Conservation (phyloP, 2,888 invertebrate species). For the Mythimna pallens region DNA sequence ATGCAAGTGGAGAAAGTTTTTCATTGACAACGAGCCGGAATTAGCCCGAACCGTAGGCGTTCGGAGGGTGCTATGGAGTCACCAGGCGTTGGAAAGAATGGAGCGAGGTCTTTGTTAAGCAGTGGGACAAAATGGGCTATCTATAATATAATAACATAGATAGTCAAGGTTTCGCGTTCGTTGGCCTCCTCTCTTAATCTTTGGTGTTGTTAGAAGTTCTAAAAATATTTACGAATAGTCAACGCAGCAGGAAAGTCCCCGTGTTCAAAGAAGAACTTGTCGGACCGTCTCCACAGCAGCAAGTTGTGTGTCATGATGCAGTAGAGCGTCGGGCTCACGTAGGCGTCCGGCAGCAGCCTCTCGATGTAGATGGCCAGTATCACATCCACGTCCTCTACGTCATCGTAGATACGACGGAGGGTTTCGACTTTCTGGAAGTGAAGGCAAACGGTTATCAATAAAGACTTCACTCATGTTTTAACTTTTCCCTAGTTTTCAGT, state of each 20-base stretch:
- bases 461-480: too few species aligned
- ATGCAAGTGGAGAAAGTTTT: too few species aligned
- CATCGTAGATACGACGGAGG: constrained; percentile 68
- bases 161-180: too few species aligned
- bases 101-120: too few species aligned
- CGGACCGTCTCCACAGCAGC: constrained; percentile 68
- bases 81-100: too few species aligned
- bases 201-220: neutral
- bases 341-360: constrained; percentile 60
- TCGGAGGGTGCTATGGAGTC: too few species aligned
- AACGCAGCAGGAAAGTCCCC: constrained; percentile 67
- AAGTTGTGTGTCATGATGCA: constrained; percentile 70
- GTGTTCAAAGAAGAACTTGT: constrained; percentile 72
- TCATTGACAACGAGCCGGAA: too few species aligned
- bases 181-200: neutral
- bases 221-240: constrained; percentile 62
- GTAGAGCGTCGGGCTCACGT: constrained; percentile 66
- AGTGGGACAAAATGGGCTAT: too few species aligned
- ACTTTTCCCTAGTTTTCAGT: too few species aligned
- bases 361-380: constrained; percentile 71
- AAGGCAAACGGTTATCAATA: too few species aligned
- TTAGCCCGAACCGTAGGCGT: too few species aligned
- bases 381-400: constrained; percentile 70
- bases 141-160: too few species aligned
- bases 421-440: constrained; percentile 67